Percentiles rank a stretch among this genome's conserved stretches.
Evolutionary conservation across 2,888 invertebrate species (phyloP).

Genomic region (Rhodophaea formosa): DNA sequence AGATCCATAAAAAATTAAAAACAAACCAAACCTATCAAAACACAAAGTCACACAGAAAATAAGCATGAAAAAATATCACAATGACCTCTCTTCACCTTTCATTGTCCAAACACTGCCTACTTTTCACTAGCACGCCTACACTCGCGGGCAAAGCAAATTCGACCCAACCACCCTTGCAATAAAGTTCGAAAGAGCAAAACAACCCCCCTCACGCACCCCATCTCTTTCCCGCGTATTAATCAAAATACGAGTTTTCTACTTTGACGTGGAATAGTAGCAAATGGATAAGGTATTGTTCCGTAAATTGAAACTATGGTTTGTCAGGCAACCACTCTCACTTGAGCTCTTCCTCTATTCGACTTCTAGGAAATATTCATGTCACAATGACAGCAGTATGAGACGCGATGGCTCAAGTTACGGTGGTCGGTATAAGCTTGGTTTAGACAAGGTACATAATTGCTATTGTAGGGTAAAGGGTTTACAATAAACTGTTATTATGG

Average conservation of each 20-base stretch:
- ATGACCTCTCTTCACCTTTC: slow-evolving; percentile 62
- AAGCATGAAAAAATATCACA: slow-evolving; percentile 45
- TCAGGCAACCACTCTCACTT: slow-evolving; percentile 50
- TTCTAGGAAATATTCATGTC: slow-evolving; percentile 25
- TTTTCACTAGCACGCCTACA: slow-evolving; percentile 80
- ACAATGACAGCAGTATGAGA: slow-evolving; percentile 36
- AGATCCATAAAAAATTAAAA: slow-evolving; percentile 16
- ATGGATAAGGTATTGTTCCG: slow-evolving; percentile 80
- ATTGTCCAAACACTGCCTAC: slow-evolving; percentile 75
- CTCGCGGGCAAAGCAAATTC: slow-evolving; percentile 51
- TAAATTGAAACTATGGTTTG: slow-evolving; percentile 78
- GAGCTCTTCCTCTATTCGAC: slow-evolving; percentile 45
- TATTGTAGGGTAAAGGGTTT: slow-evolving; percentile 63
- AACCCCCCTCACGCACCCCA: slow-evolving; percentile 54
- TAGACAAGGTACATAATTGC: slow-evolving; percentile 73
- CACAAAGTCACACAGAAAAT: slow-evolving; percentile 32
- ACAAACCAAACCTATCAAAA: slow-evolving; percentile 29
- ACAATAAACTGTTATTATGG: slow-evolving; percentile 66
- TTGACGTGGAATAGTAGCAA: slow-evolving; percentile 79
- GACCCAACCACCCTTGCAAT: slow-evolving; percentile 46
- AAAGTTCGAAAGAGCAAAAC: slow-evolving; percentile 46
- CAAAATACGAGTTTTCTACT: slow-evolving; percentile 78
- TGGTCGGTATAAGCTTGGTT: slow-evolving; percentile 57
- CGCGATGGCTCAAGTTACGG: slow-evolving; percentile 34
- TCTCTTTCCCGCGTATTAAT: slow-evolving; percentile 80